Evolutionary conservation across 2,888 invertebrate species (phyloP), one percentile per base, ranked within the genome.

Genomic region (Lithophane socia): DNA sequence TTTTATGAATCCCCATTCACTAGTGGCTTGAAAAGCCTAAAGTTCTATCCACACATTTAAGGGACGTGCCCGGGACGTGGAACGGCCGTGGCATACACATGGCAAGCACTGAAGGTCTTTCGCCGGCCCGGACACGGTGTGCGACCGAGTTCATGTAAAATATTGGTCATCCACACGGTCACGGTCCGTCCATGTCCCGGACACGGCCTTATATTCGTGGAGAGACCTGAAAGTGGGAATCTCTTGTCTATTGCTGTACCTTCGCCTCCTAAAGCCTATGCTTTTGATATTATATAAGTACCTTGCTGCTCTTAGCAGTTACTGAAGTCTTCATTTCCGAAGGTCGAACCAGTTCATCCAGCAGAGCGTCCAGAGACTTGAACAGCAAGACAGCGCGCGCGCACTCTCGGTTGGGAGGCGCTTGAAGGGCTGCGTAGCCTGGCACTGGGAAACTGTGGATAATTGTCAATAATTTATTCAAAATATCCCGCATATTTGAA

Each of bases 371-470:
- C 0, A 96, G 83, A 0, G 94, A 95, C 70, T 93, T 95, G 87
- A 96, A 94, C 16, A 96, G 90, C 0, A 95, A 65, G 0, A 90
- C 79, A 0, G 96, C 95, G 8, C 95, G 93, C 0, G 88, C 80
- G 84, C 95, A 94, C 12, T 96, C 95, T 0, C 91, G 91, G 0
- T 65, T 58, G 0, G 96, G 96, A 2, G 97, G 92, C 0, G 93
- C 95, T 94, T 98, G 98, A 0, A 98, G 92, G 0, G 98, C 97
- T n/a, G 96, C 94, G 91, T 96, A 98, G 0, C 97, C 97, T 3
- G 97, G 94, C 8, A 98, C 94, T 0, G 98, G 98, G 92, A 98
- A 98, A 65, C 97, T 97, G 83, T 97, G 93, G n/a, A 42, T 68
- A n/a, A 68, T 3, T 16, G 16, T 10, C 3, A 37, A 37, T 37